phyloP scores from a whole-genome alignment of 1,140 invertebrate genomes.

The Helicoverpa zea region DNA sequence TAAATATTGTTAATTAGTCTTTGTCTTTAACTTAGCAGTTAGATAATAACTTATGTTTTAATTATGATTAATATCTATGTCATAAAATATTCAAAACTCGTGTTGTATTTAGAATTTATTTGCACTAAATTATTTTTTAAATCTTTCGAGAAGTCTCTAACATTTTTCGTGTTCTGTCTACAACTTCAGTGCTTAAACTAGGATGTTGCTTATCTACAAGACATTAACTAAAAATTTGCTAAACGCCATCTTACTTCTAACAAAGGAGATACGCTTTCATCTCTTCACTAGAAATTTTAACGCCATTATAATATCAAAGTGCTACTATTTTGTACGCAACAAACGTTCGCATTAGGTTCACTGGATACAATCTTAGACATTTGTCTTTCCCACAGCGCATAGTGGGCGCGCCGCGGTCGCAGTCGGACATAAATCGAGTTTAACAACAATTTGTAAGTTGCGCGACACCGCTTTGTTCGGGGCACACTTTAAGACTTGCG shows the following conservation, averaged over 20 bases:
- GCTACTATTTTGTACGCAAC: neutral
- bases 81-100: neutral
- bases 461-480: conserved; percentile 40
- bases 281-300: neutral
- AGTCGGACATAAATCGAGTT: conserved; percentile 59
- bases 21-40: conserved; percentile 2
- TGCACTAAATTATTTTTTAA: too few species aligned
- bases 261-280: neutral
- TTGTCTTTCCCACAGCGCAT: conserved; percentile 42
- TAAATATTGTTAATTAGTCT: conserved; percentile 7
- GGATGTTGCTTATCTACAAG: too few species aligned
- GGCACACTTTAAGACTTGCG: conserved; percentile 12
- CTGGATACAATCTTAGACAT: conserved; percentile 31
- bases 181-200: too few species aligned
- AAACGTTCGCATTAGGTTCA: conserved; percentile 32
- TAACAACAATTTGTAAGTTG: conserved; percentile 54
- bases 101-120: neutral
- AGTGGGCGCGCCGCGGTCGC: conserved; percentile 45
- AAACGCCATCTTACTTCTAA: too few species aligned
- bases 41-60: neutral
- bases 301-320: conserved; percentile 21
- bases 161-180: too few species aligned
- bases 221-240: too few species aligned
- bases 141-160: too few species aligned
- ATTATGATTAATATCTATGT: neutral